Percentiles rank a stretch among this genome's conserved stretches.
These are phyloP conservation scores for Platynereis dumerilii DNA, from an alignment of 2,888 invertebrate genomes.

Conservation along the genomic window DNA sequence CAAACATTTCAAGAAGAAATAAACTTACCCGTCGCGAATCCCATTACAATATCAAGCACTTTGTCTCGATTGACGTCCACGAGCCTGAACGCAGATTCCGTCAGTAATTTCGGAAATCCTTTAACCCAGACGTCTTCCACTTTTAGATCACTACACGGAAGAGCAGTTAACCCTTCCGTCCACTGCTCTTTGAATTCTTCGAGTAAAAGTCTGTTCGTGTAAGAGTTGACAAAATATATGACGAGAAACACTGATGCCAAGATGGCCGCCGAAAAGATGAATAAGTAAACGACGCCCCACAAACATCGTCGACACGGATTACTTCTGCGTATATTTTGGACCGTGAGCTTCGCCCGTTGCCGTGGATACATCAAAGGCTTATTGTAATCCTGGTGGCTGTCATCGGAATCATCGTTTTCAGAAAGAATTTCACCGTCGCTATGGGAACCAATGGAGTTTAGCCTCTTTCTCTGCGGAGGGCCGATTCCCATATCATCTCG, in stretches of 20 bases:
- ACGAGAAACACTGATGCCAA: constrained; percentile 21
- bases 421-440: not conserved
- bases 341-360: constrained; percentile 17
- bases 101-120: constrained; percentile 74
- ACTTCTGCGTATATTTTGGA: not conserved
- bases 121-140: constrained; percentile 73
- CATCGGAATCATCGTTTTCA: not conserved
- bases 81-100: constrained; percentile 76
- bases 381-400: not conserved
- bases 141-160: constrained; percentile 71
- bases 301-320: not conserved
- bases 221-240: constrained; percentile 23
- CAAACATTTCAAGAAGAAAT: not conserved
- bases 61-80: constrained; percentile 77
- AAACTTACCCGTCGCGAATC: constrained; percentile 71
- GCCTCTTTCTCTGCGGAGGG: too few relatives aligned
- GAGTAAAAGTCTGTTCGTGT: constrained; percentile 13
- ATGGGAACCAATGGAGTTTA: too few relatives aligned
- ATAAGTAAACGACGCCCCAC: constrained; percentile 20
- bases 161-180: constrained; percentile 43
- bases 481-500: too few relatives aligned
- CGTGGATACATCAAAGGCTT: constrained; percentile 33
- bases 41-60: constrained; percentile 76
- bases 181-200: not conserved
- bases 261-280: constrained; percentile 19